phyloP scores from a whole-genome alignment of 2,888 invertebrate genomes.

The Heteromyza rotundicornis region DNA sequence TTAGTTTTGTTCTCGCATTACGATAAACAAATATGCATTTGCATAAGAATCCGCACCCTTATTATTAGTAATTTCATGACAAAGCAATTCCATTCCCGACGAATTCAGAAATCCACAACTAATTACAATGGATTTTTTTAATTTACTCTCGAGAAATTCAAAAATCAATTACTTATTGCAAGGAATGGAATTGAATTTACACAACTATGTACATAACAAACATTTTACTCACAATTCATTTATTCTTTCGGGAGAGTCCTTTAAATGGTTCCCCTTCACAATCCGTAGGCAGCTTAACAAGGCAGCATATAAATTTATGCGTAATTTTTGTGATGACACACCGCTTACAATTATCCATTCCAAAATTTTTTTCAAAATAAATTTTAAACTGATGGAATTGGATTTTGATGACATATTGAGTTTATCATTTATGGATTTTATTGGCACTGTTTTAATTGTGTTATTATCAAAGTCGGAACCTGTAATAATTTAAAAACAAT shows the following conservation, averaged over 20 bases:
- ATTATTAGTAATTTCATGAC: too few species aligned
- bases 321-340: constrained; percentile 80
- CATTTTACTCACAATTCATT: constrained; percentile 47
- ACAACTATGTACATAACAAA: too few species aligned
- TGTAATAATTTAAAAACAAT: too few species aligned
- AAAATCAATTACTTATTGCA: too few species aligned
- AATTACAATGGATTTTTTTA: too few species aligned
- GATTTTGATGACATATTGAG: not conserved
- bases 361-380: constrained; percentile 75
- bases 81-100: too few species aligned
- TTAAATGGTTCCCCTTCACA: constrained; percentile 63
- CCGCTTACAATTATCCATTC: constrained; percentile 85
- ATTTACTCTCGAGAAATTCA: too few species aligned
- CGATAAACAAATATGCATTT: too few species aligned
- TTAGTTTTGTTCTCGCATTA: too few species aligned
- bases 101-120: too few species aligned
- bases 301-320: constrained; percentile 86
- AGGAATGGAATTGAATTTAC: too few species aligned
- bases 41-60: too few species aligned
- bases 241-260: constrained; percentile 48
- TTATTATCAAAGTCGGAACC: not conserved
- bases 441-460: not conserved
- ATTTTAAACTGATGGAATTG: not conserved
- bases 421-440: not conserved
- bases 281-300: constrained; percentile 82